phyloP scores from a whole-genome alignment of 2,797 vertebrate genomes.

The Aotus griseimembra region DNA sequence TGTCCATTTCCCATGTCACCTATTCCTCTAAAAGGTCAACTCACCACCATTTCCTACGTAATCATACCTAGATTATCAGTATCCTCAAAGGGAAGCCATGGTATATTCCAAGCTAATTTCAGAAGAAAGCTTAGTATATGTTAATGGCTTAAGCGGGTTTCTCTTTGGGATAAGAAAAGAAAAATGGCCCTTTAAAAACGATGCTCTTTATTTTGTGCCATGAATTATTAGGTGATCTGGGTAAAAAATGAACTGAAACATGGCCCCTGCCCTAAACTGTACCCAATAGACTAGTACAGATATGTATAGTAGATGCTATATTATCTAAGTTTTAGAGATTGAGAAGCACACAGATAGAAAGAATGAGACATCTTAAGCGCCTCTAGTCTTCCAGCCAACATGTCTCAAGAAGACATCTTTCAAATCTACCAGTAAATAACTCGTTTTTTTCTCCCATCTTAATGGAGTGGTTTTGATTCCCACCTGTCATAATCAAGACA shows the following conservation, averaged over 20 bases:
- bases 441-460: background rate
- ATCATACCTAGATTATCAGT: no score
- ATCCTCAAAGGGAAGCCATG: background rate
- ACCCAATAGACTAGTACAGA: background rate
- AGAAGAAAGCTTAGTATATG: background rate
- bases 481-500: background rate
- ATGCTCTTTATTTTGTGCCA: background rate
- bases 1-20: background rate
- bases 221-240: background rate
- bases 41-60: background rate
- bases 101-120: background rate
- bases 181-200: background rate
- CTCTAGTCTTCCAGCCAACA: background rate
- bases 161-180: background rate
- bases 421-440: background rate
- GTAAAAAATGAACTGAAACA: background rate
- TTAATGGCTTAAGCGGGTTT: background rate
- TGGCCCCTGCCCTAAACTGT: background rate
- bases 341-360: background rate
- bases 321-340: background rate
- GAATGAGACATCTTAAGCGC: background rate
- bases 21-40: background rate
- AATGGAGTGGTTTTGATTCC: background rate
- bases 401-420: background rate
- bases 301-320: rapidly evolving